Evolutionary conservation across 2,888 invertebrate genomes (phyloP).

Genomic region (Drosophila peninsularis): DNA sequence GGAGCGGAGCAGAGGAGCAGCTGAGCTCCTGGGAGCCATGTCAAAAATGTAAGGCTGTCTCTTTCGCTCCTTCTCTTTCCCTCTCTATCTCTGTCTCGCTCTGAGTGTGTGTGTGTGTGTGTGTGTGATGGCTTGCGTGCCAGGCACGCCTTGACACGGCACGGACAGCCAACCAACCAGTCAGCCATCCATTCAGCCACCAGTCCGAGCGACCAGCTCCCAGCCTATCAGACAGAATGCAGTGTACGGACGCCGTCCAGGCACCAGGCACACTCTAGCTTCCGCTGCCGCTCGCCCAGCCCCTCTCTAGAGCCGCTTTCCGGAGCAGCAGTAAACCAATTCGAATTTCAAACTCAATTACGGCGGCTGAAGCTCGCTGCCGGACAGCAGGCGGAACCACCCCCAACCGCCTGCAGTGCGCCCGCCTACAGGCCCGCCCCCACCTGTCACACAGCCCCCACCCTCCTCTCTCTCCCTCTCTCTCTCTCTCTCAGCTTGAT

Average conservation of each 20-base stretch:
- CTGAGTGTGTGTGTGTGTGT: constrained; percentile 25
- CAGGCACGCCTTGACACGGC: constrained; percentile 76
- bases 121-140: constrained; percentile 66
- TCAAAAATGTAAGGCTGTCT: constrained; percentile 53
- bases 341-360: constrained; percentile 47
- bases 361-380: constrained; percentile 19
- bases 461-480: background rate
- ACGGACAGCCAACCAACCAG: constrained; percentile 47
- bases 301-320: background rate
- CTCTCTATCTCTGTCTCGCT: background rate
- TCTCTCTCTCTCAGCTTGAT: too few relatives aligned
- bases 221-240: constrained; percentile 67
- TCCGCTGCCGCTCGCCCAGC: background rate
- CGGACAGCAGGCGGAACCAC: constrained; percentile 33
- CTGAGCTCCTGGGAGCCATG: constrained; percentile 49
- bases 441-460: background rate
- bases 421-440: background rate
- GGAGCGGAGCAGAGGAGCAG: constrained; percentile 15
- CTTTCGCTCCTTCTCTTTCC: constrained; percentile 2
- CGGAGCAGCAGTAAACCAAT: constrained; percentile 9
- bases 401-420: background rate
- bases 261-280: constrained; percentile 7
- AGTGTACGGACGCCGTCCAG: constrained; percentile 42
- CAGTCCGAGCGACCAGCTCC: constrained; percentile 58
- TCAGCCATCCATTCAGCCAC: constrained; percentile 39